Base-by-base conservation (phyloP, 2,113 vertebrate genomes). In the Myrmecophaga tridactyla region DNA sequence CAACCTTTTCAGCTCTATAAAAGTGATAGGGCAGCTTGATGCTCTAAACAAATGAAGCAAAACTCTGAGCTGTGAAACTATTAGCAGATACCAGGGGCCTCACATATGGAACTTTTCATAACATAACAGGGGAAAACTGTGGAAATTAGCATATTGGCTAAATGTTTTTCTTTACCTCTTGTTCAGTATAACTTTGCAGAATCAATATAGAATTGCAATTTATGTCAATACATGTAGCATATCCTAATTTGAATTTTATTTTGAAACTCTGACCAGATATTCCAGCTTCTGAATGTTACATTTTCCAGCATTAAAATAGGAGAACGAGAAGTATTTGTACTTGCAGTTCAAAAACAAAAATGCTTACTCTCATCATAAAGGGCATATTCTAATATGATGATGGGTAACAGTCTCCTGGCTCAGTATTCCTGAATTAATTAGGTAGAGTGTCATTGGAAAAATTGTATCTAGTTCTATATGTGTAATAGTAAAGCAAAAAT, bases 1-100 rank as follows among this genome's bases (percentile, higher is more conserved):
- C 92, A 97, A 97, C 96, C 96, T 97, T 97, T 97, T 98, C 97
- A 84, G 58, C 90, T 97, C 88, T 94, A 7, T 94, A 80, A 80
- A 95, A 96, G 95, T 97, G 96, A 89, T 88, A 93, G 96, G 62
- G 86, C 96, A 96, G 92, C 97, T 96, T 95, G 94, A 95, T 98
- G 87, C 97, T 97, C 97, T n/a, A n/a, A 97, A 94, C 97, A 92
- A 97, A 96, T 90, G 93, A 93, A 96, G 96, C 95, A 94, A 6
- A 72, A 97, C 86, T 87, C 81, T 95, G 95, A 96, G 77, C 95
- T 97, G 94, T 20, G 85, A 89, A 97, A 82, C 92, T 96, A 95
- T 96, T 98, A 98, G 96, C 90, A 97, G 96, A 91, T 89, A n/a
- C 58, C 58, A 95, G 93, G 94, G 95, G 86, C 86, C 94, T 65